phyloP scores from a whole-genome alignment of 1,140 invertebrate genomes.

The Drosophila arizonae region DNA sequence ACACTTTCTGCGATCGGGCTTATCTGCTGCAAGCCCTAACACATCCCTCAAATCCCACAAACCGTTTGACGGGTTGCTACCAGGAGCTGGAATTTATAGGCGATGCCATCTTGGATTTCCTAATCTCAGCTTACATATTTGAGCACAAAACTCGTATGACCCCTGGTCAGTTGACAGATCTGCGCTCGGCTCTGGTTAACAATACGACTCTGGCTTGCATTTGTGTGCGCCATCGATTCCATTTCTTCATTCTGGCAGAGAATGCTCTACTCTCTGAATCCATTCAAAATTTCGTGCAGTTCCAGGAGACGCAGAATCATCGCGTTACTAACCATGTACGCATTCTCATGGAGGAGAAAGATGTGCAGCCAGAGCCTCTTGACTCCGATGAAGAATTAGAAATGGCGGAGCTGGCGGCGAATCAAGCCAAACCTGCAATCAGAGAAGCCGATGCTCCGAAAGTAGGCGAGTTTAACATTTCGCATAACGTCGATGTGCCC shows the following conservation, averaged over 20 bases:
- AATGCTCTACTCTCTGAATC: constrained; percentile 87
- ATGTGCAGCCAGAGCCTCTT: constrained; percentile 53
- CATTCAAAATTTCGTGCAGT: constrained; percentile 91
- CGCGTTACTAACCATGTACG: constrained; percentile 86
- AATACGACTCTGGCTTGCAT: constrained; percentile 96
- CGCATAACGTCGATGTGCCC: constrained; percentile 93
- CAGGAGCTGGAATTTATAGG: constrained; percentile 97
- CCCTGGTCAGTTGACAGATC: constrained; percentile 94
- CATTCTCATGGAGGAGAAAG: constrained; percentile 88
- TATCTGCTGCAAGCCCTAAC: constrained; percentile 93
- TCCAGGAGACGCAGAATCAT: constrained; percentile 89
- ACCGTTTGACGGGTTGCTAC: constrained; percentile 94
- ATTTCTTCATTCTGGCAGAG: constrained; percentile 87
- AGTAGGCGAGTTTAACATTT: constrained; percentile 81
- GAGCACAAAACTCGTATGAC: constrained; percentile 87
- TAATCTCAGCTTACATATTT: constrained; percentile 94
- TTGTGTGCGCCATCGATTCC: constrained; percentile 92
- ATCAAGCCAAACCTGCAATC: not conserved
- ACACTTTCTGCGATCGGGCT: constrained; percentile 86
- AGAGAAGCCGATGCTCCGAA: not conserved
- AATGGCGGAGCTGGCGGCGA: not conserved
- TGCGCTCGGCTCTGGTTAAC: constrained; percentile 96
- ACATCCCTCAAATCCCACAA: constrained; percentile 94
- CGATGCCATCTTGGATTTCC: constrained; percentile 97
- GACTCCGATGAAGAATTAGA: constrained; percentile 68